Evolutionary conservation across 2,797 vertebrate genomes (phyloP).

Genomic region (Heliangelus exortis): DNA sequence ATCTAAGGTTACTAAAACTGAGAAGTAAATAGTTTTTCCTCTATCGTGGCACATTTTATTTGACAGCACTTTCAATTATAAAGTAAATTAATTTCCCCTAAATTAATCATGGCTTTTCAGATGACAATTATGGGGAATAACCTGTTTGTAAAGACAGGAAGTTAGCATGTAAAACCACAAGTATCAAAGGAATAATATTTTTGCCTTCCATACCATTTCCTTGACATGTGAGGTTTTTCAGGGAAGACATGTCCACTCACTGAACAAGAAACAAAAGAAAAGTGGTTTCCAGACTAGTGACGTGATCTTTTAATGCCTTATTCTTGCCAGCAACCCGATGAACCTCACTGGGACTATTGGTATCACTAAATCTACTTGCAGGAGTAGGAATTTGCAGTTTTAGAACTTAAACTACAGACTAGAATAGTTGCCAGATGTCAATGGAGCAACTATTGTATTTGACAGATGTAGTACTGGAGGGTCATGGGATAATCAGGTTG

Average conservation of each 20-base stretch:
- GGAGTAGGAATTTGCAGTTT: constrained; percentile 9
- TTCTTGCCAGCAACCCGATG: constrained; percentile 9
- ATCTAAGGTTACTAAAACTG: constrained; percentile 23
- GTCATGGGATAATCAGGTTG: background rate
- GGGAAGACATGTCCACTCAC: background rate
- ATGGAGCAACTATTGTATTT: background rate
- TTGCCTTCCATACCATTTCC: constrained; percentile 22
- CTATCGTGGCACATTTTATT: background rate
- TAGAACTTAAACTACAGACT: background rate
- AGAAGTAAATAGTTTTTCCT: background rate
- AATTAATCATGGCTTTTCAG: constrained; percentile 26
- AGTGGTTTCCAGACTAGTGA: constrained; percentile 9
- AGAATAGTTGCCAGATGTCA: constrained; percentile 12
- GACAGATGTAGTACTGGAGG: background rate
- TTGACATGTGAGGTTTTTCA: background rate
- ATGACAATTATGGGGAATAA: background rate
- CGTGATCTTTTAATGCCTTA: constrained; percentile 20
- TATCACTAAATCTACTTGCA: background rate
- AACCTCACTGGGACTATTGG: constrained; percentile 15
- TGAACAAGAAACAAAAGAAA: constrained; percentile 24
- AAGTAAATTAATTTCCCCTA: constrained; percentile 12
- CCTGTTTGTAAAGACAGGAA: constrained; percentile 3
- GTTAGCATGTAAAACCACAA: constrained; percentile 14
- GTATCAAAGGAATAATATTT: constrained; percentile 35
- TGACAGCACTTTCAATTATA: constrained; percentile 18